Evolutionary conservation across 2,113 vertebrate species (phyloP).

Genomic region (Numenius arquata): DNA sequence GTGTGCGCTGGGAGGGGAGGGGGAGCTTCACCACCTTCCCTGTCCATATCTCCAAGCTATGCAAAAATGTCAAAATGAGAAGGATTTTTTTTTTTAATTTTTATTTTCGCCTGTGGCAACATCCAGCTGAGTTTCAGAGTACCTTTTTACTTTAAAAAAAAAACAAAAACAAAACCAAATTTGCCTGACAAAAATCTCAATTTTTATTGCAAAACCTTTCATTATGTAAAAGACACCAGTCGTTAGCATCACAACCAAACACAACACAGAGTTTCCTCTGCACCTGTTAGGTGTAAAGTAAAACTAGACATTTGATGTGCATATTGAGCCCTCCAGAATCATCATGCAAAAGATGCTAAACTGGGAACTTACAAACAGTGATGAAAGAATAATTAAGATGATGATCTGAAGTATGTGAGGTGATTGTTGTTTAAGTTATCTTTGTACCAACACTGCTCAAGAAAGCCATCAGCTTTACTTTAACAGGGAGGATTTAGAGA

Average conservation of each 20-base stretch:
- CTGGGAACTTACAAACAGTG: not conserved
- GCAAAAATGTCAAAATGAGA: not conserved
- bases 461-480: not conserved
- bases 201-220: not conserved
- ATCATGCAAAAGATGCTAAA: not conserved
- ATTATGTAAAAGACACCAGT: not conserved
- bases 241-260: not conserved
- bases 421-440: not conserved
- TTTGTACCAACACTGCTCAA: not conserved
- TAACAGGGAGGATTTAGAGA: not conserved
- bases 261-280: not conserved
- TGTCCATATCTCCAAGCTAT: not conserved
- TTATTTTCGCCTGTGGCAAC: accelerated
- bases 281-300: not conserved
- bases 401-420: not conserved
- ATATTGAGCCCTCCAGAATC: not conserved
- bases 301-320: not conserved
- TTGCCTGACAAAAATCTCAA: not conserved
- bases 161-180: not conserved
- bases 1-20: not conserved
- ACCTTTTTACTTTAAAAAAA: not conserved
- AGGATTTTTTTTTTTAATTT: not conserved
- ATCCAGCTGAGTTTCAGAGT: not conserved
- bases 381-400: not conserved
- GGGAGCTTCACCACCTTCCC: not conserved